Evolutionary conservation across 2,113 vertebrate genomes (phyloP), one percentile per base, ranked within the genome.

Genomic region (Gila orcuttii): DNA sequence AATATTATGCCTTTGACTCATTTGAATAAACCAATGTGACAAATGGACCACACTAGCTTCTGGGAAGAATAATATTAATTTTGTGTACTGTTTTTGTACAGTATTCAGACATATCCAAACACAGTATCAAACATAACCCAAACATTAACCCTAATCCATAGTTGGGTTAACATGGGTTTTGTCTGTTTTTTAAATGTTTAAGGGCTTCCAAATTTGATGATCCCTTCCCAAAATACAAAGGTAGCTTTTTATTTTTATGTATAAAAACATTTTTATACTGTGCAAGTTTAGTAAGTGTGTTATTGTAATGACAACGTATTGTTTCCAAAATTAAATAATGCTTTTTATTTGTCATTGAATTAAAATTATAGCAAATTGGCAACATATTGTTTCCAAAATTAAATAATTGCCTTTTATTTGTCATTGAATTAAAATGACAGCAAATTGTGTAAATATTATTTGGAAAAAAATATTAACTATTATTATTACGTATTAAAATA

Each of bases 1-100:
- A 68, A 81, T 79, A 66, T 59, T 76, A 64, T 77, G 39, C 10
- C 55, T 75, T 60, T 55, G n/a, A 80, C 50, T 52, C 45, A 81
- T 73, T 33, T 84, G 64, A 60, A 80, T 80, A 80, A 80, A 82
- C 39, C 17, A n/a, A 36, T 76, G 79, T 85, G 83, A 68, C 60
- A 59, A 28, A 71, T 31, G 21, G 17, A 42, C 39, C 36, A 23
- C 5, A 36, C n/a, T 59, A 79, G 36, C 36, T 39, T 71, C 69
- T 52, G 13, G 60, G n/a, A 59, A 36, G 9, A 69, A 57, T 33
- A 42, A 45, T 57, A 68, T 21, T 7, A 0, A 42, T 86, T 36
- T 42, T 42, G 42, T 75, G 23, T 79, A 11, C 15, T 31, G 10
- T 25, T 47, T 8, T 62, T n/a, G 21, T 31, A 23, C 9, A 36